Evolutionary conservation across 92 coral and sea anemone genomes (phyloP), one percentile per base, ranked within the genome.

Genomic region (Porites divaricata): DNA sequence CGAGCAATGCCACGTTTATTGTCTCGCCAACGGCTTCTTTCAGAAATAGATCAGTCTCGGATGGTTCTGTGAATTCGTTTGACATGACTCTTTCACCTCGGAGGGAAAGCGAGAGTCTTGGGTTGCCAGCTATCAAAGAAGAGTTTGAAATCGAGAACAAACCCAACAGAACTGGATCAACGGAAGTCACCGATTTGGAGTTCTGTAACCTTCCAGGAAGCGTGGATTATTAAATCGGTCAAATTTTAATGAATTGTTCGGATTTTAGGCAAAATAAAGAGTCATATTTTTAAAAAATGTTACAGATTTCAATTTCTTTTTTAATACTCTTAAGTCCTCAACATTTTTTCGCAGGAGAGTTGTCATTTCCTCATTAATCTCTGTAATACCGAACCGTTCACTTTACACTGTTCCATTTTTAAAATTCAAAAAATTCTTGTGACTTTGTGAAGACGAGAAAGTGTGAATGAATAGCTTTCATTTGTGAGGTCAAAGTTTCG

Each of bases 1-100:
- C 93, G 8, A 91, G 90, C 69, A 86, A 95, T 0, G 82, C 93
- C 1, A 95, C 93, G 19, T 91, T 93, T 56, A 74, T 85, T 65
- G 81, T 96, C 14, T 82, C 95, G 35, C 84, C 98, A 10, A 79
- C 98, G 26, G 85, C 89, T 1, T 68, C 61, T 59, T 90, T 91
- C 81, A 81, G 99, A 63, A 89, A 88, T 61, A 90, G 99, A 24
- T 96, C 98, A 26, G 94, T 87, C 9, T 96, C 99, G 1, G 94
- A 94, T n/a, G 95, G 95, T 11, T 91, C 96, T 21, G 92, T 96
- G 61, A 86, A 84, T 79, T 92, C 95, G 1, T 76, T 88, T 63
- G 95, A 91, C 63, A 49, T 89, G 62, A 94, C 91, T 67, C 80
- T 88, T 10, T 77, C 86, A 19, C 82, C 89, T 12, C 79, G 86